Percentiles rank a stretch among this genome's conserved stretches.
These are phyloP conservation scores for Anoura caudifer DNA, from an alignment of 2,113 vertebrate genomes.

Conservation along the genomic window DNA sequence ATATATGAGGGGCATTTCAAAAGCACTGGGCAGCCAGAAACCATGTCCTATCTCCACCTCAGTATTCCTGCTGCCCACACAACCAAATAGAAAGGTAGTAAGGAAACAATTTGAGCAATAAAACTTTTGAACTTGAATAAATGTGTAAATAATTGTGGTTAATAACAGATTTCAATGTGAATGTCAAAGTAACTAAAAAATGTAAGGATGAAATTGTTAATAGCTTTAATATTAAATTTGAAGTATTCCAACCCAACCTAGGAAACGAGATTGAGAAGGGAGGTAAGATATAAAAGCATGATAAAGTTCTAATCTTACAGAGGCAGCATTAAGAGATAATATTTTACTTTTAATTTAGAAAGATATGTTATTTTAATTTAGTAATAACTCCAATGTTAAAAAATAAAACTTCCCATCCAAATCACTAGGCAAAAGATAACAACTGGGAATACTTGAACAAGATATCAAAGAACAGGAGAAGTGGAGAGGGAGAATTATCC, in stretches of 20 bases:
- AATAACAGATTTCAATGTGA: neutral
- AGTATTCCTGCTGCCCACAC: neutral
- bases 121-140: neutral
- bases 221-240: conserved; percentile 22
- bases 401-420: neutral
- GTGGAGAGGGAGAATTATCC: neutral
- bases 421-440: neutral
- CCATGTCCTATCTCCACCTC: neutral
- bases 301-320: neutral
- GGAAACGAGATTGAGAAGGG: neutral
- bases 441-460: neutral
- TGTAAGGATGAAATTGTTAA: conserved; percentile 24
- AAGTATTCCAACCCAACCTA: neutral
- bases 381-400: neutral
- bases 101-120: neutral
- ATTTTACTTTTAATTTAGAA: conserved; percentile 34
- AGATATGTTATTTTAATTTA: neutral
- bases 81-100: neutral
- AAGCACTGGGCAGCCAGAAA: neutral
- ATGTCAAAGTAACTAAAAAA: conserved; percentile 17
- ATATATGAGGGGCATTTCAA: neutral
- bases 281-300: neutral
- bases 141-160: conserved; percentile 1
- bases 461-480: neutral
- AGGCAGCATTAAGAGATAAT: neutral